Conservation (phyloP, 2,888 invertebrate genomes). For the Muschampia plurimacula region DNA sequence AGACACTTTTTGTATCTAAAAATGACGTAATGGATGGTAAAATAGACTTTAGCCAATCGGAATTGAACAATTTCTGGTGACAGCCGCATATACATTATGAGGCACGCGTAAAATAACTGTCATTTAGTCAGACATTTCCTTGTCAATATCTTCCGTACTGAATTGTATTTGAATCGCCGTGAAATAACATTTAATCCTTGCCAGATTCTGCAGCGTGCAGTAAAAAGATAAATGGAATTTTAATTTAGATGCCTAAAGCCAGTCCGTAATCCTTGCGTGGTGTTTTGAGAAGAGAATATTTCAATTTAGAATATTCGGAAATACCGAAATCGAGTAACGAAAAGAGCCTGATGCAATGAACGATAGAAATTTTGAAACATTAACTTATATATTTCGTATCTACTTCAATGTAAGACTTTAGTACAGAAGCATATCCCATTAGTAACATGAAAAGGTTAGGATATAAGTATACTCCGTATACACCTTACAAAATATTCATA, state of each 20-base stretch:
- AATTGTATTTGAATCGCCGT: too few relatives aligned
- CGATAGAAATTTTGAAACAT: constrained; percentile 2
- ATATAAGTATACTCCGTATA: too few relatives aligned
- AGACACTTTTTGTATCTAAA: too few relatives aligned
- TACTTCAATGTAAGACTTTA: neutral
- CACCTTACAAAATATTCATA: too few relatives aligned
- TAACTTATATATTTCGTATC: neutral
- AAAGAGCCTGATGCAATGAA: neutral
- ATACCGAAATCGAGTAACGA: neutral
- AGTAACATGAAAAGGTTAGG: too few relatives aligned
- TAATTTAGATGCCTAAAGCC: constrained; percentile 17
- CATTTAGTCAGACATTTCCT: too few relatives aligned
- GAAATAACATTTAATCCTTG: neutral
- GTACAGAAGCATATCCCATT: neutral
- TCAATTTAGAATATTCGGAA: constrained; percentile 5
- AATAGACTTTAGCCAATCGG: too few relatives aligned
- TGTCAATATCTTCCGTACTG: too few relatives aligned
- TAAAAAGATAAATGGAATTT: constrained; percentile 34
- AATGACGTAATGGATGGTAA: too few relatives aligned
- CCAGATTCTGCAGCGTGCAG: constrained; percentile 9
- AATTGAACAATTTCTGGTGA: too few relatives aligned
- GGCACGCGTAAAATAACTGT: too few relatives aligned
- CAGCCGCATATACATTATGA: too few relatives aligned
- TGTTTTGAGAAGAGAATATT: constrained; percentile 11
- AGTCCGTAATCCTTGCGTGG: constrained; percentile 18